Conservation (phyloP, 1,140 invertebrate species). For the Diabrotica undecimpunctata region DNA sequence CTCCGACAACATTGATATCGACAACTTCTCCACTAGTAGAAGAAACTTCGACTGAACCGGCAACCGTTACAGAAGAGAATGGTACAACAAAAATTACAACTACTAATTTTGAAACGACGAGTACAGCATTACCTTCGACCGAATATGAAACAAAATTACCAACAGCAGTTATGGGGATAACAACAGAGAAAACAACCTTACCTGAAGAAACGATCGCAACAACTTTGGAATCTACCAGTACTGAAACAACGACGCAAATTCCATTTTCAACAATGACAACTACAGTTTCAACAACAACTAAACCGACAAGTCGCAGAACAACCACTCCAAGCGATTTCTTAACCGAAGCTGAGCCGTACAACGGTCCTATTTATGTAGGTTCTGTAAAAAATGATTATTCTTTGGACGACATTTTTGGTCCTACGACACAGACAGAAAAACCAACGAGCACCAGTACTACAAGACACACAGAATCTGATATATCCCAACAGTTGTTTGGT, state of each 20-base stretch:
- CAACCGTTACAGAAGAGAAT: too few relatives aligned
- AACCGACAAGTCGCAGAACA: neutral
- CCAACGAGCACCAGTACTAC: slow-evolving; percentile 17
- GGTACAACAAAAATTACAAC: slow-evolving; percentile 23
- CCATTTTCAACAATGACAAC: slow-evolving; percentile 14
- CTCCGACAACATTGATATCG: neutral
- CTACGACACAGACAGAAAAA: slow-evolving; percentile 13
- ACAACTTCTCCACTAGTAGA: neutral
- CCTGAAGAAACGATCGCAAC: neutral
- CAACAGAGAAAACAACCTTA: slow-evolving; percentile 14
- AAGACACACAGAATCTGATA: slow-evolving; percentile 26
- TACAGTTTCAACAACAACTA: neutral
- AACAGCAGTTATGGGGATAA: slow-evolving; percentile 19
- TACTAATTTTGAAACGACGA: slow-evolving; percentile 3
- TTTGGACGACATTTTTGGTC: slow-evolving; percentile 36
- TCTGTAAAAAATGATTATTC: slow-evolving; percentile 23
- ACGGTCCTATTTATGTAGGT: slow-evolving; percentile 21
- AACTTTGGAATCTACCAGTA: neutral
- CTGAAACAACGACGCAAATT: too few relatives aligned
- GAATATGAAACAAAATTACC: neutral
- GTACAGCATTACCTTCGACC: neutral
- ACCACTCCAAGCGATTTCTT: slow-evolving; percentile 24
- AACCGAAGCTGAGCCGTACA: slow-evolving; percentile 14
- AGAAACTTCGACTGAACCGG: too few relatives aligned
- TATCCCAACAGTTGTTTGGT: slow-evolving; percentile 29